Base-by-base conservation (phyloP, 2,888 invertebrate genomes). In the Dryadula phaetusa region DNA sequence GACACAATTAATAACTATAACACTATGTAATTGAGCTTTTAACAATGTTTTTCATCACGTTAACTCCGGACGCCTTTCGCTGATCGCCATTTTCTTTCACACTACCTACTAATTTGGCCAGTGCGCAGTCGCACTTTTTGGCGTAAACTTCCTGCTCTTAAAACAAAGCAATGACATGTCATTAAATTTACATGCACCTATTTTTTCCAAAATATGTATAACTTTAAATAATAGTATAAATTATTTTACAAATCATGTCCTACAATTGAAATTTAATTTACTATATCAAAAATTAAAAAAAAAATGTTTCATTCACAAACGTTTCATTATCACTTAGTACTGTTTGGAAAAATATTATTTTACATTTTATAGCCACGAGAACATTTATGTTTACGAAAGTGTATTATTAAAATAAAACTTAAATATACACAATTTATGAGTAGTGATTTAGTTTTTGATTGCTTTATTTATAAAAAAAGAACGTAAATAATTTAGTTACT, bases 21-120 rank as follows among this genome's bases (percentile, higher is more conserved):
- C 93, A 93, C 93, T 92, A 93, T 91, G 89, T 92, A 93, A 93
- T 93, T 92, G 93, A 92, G 93, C 93, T 92, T 93, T 87, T 88
- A 91, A 87, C 92, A 93, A 93, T 93, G 93, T 93, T 93, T 93
- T 93, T 93, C 93, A 92, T 92, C 92, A 92, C 92, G 92, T 92
- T 92, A 92, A 92, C 92, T 91, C 92, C 90, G 92, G 92, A 92
- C 92, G 92, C 92, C 92, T 92, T 92, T 92, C 92, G 92, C 92
- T 92, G 92, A 92, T 92, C 92, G 92, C 92, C 92, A 92, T 92
- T 92, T 92, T 93, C 93, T 93, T 92, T 93, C 93, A 92, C 92
- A 93, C 93, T 93, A 93, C 92, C 92, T 92, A 93, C 92, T 92
- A 92, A 93, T 93, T 92, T 92, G 90, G 92, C 92, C 92, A 92